Evolutionary conservation across 2,113 vertebrate genomes (phyloP), one percentile per base, ranked within the genome.

Genomic region (Morone chrysops): DNA sequence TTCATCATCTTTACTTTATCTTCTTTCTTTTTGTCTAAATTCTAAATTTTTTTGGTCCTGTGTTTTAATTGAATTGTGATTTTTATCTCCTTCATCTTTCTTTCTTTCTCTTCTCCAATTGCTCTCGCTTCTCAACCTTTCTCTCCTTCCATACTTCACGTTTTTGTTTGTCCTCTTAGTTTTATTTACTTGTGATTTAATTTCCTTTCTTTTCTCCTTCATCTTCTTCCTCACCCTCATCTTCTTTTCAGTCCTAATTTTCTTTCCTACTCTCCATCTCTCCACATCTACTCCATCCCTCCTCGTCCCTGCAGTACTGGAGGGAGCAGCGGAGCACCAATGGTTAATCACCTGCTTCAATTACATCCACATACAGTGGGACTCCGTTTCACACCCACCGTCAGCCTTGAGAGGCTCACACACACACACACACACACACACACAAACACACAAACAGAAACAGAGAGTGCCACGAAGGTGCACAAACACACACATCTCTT

Each of bases 291-390:
- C 70, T 51, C 31, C 75, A 8, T 63, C 60, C 45, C 38, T 40
- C 22, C 9, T 31, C 31, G 2, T 67, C 31, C 45, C 66, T 43
- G 60, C 53, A 45, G 60, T 14, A 41, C 31, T 7, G 57, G 60
- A 20, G 31, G 69, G 54, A 54, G 65, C 47, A 40, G 70, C 41
- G 57, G 43, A 74, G 16, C 57, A 51, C 66, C 47, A 8, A 47
- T 59, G 63, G 13, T 66, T 81, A 73, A 78, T 81, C 72, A 81
- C 63, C 82, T 88, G 79, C 79, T 85, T 78, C 82, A 73, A 20
- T 87, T 87, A 63, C 81, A 77, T 74, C 61, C 77, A 81, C 47
- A 80, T 53, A 79, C 69, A 79, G 63, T 14, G 2, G 6, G 1
- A 75, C 70, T 70, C 47, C 40, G 45, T 80, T 75, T 86, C 80